Percentiles rank a stretch among this genome's conserved stretches.
phyloP scores from a whole-genome alignment of 2,888 invertebrate species.

The Prosopocoilus inquinatus region DNA sequence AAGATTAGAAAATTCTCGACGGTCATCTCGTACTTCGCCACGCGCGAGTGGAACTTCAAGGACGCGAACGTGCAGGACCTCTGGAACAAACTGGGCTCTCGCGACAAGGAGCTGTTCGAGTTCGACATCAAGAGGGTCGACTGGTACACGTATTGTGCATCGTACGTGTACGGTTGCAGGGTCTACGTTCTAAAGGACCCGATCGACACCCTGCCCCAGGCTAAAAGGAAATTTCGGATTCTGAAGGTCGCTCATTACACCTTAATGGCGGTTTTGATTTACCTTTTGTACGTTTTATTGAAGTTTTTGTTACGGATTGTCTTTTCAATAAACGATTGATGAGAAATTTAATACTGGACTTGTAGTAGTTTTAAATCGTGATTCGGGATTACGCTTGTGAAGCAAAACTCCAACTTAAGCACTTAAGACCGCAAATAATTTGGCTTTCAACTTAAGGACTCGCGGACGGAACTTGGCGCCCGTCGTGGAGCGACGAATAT shows the following conservation, averaged over 20 bases:
- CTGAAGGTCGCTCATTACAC: conserved; percentile 41
- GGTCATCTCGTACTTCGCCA: conserved; percentile 76
- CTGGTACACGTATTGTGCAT: conserved; percentile 72
- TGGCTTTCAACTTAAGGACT: no score
- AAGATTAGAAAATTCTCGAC: conserved; percentile 72
- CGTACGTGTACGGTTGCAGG: conserved; percentile 70
- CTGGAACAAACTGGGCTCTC: conserved; percentile 56
- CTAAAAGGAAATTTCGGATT: conserved; percentile 55
- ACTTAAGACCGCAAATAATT: no score
- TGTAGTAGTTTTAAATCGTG: no score
- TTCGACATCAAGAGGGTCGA: conserved; percentile 70
- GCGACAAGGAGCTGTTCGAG: conserved; percentile 55
- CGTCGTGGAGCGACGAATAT: no score
- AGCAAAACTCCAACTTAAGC: no score
- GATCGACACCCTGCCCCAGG: conserved; percentile 68
- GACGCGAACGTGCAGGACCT: conserved; percentile 60
- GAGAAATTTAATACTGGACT: no score
- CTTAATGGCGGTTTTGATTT: conserved; percentile 9
- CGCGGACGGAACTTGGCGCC: no score
- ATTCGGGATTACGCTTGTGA: no score
- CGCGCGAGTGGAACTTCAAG: conserved; percentile 72
- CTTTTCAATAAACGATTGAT: no score
- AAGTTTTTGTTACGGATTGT: background rate
- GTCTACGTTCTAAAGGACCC: conserved; percentile 80
- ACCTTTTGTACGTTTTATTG: background rate